A percentile compares a stretch with the other conserved stretches of the same genome.
These are phyloP conservation scores for Proctacanthus coquilletti DNA, from an alignment of 1,140 invertebrate genomes.

Conservation along the genomic window DNA sequence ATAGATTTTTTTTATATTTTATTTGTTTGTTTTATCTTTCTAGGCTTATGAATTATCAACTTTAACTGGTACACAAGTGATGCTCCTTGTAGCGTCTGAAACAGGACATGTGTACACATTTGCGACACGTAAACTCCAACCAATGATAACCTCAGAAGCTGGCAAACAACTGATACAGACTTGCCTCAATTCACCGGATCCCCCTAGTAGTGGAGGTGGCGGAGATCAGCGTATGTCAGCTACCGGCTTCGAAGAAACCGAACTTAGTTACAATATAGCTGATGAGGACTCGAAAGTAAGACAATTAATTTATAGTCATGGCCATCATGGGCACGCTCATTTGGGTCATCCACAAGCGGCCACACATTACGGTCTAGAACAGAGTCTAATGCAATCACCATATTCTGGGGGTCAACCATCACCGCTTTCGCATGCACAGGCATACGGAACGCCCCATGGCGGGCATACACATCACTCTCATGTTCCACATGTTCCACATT, in stretches of 20 bases:
- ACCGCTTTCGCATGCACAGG: conserved; percentile 26
- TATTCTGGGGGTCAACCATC: conserved; percentile 32
- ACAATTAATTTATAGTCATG: conserved; percentile 75
- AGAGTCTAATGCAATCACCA: conserved; percentile 29
- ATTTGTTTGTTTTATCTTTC: too few species aligned
- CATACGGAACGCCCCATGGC: conserved; percentile 16
- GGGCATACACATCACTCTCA: conserved; percentile 26
- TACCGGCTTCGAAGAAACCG: conserved; percentile 95
- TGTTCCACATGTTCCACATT: conserved; percentile 26
- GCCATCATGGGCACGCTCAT: conserved; percentile 40
- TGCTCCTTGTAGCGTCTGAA: conserved; percentile 88
- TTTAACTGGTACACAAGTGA: conserved; percentile 97
- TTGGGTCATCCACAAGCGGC: conserved; percentile 28
- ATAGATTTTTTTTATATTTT: too few species aligned
- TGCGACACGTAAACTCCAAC: conserved; percentile 95
- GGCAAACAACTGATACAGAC: conserved; percentile 98
- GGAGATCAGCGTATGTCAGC: conserved; percentile 93
- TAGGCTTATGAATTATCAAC: conserved; percentile 99
- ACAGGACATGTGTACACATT: conserved; percentile 99
- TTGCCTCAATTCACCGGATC: conserved; percentile 95
- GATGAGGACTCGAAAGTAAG: conserved; percentile 93
- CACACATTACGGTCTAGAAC: conserved; percentile 27
- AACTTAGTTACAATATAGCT: conserved; percentile 90
- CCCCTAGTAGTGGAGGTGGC: conserved; percentile 52
- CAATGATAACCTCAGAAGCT: conserved; percentile 98